phyloP scores from a whole-genome alignment of 2,113 vertebrate genomes.

The Canis aureus region DNA sequence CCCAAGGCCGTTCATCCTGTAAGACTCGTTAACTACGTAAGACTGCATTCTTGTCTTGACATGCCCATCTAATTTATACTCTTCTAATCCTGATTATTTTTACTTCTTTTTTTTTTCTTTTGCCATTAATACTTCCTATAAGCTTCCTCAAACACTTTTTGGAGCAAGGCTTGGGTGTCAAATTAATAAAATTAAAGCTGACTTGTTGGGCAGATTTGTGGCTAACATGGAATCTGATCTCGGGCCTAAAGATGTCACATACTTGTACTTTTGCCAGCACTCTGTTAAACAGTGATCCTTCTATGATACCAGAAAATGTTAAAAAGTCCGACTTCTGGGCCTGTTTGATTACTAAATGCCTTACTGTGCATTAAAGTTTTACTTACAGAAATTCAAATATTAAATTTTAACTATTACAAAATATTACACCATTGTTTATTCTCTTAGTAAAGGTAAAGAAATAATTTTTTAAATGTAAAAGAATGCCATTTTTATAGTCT shows the following conservation, averaged over 20 bases:
- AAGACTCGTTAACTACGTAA: not conserved
- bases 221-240: not conserved
- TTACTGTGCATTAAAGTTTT: not conserved
- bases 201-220: not conserved
- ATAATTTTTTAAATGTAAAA: not conserved
- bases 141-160: not conserved
- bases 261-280: not conserved
- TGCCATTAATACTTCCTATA: not conserved
- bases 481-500: conserved; percentile 61
- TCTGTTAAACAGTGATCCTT: not conserved
- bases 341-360: not conserved
- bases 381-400: not conserved
- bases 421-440: not conserved
- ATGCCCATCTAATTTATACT: not conserved
- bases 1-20: not conserved
- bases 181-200: not conserved
- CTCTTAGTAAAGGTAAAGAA: not conserved
- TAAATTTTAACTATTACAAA: not conserved
- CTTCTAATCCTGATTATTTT: not conserved
- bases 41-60: not conserved
- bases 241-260: not conserved
- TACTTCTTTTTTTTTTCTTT: not conserved
- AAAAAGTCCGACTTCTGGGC: not conserved
- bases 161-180: not conserved
- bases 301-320: not conserved